Conservation (phyloP, 2,113 vertebrate genomes). For the Manacus vitellinus region DNA sequence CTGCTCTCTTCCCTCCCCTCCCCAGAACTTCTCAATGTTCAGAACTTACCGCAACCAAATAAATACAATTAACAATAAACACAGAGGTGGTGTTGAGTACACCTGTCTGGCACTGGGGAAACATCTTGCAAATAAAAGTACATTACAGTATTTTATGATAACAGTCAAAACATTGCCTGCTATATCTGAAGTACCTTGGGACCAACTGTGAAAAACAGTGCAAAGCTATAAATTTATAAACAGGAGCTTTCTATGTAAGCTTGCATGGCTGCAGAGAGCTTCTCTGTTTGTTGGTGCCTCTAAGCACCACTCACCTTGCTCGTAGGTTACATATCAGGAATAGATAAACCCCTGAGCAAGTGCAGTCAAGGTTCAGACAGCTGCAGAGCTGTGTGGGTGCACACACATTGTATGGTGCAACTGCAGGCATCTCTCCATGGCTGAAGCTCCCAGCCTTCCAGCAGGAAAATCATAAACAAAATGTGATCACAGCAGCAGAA, state of each 20-base stretch:
- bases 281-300: not conserved
- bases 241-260: not conserved
- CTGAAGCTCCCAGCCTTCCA: not conserved
- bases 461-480: not conserved
- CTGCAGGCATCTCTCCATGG: not conserved
- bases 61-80: not conserved
- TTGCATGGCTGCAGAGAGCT: not conserved
- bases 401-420: fast-evolving
- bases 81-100: not conserved
- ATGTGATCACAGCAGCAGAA: not conserved
- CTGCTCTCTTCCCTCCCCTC: not conserved
- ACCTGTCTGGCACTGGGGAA: not conserved
- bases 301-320: not conserved
- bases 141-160: not conserved
- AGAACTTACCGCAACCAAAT: not conserved
- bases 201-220: not conserved
- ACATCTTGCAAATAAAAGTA: not conserved
- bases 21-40: not conserved
- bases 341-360: not conserved
- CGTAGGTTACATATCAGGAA: not conserved
- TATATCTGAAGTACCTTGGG: not conserved
- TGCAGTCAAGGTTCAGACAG: fast-evolving
- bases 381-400: not conserved
- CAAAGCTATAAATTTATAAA: not conserved
- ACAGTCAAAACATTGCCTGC: not conserved